Percentiles rank a stretch among this genome's conserved stretches.
phyloP scores from a whole-genome alignment of 2,113 vertebrate genomes.

The Corynorhinus townsendii region DNA sequence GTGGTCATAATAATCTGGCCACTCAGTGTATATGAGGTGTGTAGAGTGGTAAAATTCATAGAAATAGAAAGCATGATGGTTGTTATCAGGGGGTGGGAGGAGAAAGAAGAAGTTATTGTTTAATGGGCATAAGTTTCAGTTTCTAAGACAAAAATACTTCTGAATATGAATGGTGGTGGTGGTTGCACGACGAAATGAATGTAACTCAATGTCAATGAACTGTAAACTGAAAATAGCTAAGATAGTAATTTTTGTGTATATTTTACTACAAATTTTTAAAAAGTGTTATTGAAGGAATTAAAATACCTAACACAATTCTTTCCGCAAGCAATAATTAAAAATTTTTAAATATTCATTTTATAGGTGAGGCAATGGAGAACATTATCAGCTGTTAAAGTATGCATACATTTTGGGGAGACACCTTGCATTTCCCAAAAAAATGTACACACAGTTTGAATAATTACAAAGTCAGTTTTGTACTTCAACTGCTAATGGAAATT shows the following conservation, averaged over 20 bases:
- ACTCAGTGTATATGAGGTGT: background rate
- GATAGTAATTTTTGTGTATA: background rate
- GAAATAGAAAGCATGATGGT: background rate
- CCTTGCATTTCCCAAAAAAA: too few species aligned
- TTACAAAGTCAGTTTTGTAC: too few species aligned
- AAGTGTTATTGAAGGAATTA: background rate
- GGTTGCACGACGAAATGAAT: background rate
- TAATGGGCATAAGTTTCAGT: background rate
- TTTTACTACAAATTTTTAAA: background rate
- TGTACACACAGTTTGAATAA: too few species aligned
- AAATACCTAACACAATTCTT: background rate
- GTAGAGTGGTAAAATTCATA: background rate
- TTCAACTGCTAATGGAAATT: too few species aligned
- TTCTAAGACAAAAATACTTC: background rate
- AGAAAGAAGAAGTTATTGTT: background rate
- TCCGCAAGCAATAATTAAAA: too few species aligned
- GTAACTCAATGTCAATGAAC: background rate
- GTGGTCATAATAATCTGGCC: too few species aligned
- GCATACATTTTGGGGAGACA: too few species aligned
- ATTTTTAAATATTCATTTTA: too few species aligned
- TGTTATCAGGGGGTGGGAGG: background rate
- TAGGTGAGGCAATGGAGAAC: too few species aligned
- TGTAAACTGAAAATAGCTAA: background rate
- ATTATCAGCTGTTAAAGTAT: too few species aligned
- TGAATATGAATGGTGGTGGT: background rate